Conservation (phyloP, 1,140 invertebrate species). For the Plectrocnemia conspersa region DNA sequence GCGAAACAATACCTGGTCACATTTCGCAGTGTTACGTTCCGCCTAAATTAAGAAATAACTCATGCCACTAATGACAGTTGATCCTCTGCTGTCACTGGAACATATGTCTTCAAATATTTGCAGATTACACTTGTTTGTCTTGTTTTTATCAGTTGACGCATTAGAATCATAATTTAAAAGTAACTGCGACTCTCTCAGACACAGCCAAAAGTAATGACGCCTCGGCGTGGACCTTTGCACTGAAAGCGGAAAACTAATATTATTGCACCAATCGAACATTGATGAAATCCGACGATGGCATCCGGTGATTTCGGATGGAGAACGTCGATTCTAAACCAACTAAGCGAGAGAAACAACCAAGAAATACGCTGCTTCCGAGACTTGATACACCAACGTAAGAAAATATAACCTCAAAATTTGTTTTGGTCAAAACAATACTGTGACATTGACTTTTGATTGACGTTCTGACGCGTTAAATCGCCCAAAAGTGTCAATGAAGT, state of each 20-base stretch:
- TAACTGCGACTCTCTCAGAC: background rate
- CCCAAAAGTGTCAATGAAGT: too few species aligned
- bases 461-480: too few species aligned
- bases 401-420: conserved; percentile 28
- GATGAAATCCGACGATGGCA: conserved; percentile 23
- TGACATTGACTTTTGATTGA: too few species aligned
- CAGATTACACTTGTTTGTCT: background rate
- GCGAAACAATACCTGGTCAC: too few species aligned
- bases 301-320: conserved; percentile 47
- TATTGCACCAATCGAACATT: background rate
- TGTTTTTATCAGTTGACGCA: background rate
- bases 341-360: conserved; percentile 46
- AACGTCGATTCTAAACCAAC: conserved; percentile 45
- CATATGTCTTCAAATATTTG: conserved; percentile 16
- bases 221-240: background rate
- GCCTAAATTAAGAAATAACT: background rate
- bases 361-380: conserved; percentile 49
- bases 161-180: background rate
- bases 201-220: conserved; percentile 8
- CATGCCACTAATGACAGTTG: conserved; percentile 1
- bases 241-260: background rate
- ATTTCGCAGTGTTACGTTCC: background rate
- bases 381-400: conserved; percentile 50
- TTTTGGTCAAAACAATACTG: too few species aligned
- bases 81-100: conserved; percentile 11